Percentiles rank a stretch among this genome's conserved stretches.
These are phyloP conservation scores for Cynoglossus semilaevis DNA, from an alignment of 2,113 vertebrate species.

Conservation along the genomic window DNA sequence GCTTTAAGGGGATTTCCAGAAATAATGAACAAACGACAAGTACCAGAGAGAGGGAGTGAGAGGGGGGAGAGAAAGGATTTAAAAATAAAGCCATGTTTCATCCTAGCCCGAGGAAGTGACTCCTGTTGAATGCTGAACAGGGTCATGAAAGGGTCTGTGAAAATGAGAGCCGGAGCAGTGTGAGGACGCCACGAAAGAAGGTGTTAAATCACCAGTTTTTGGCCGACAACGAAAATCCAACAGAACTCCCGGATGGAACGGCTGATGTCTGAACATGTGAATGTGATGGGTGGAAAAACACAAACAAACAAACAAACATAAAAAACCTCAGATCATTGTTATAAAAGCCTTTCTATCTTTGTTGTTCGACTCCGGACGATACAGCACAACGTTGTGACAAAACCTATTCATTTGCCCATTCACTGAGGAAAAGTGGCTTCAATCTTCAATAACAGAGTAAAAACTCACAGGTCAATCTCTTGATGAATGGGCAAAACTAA, in stretches of 20 bases:
- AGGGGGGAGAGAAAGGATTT: conserved; percentile 1
- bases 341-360: conserved; percentile 19
- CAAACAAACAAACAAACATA: too few relatives aligned
- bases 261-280: conserved; percentile 15
- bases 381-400: background rate
- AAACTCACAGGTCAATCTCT: too few relatives aligned
- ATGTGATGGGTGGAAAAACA: background rate
- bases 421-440: background rate
- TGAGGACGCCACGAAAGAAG: conserved; percentile 7
- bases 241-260: conserved; percentile 11
- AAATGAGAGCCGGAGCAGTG: conserved; percentile 34
- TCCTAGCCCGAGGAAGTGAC: conserved; percentile 49
- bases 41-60: background rate
- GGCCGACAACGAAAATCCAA: conserved; percentile 22
- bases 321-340: conserved; percentile 19
- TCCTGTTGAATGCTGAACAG: conserved; percentile 53
- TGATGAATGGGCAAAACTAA: too few relatives aligned
- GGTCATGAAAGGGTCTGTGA: conserved; percentile 42
- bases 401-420: conserved; percentile 29
- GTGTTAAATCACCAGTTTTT: conserved; percentile 9
- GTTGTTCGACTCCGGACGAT: background rate
- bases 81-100: conserved; percentile 39
- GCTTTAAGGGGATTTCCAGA: background rate
- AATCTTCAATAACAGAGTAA: too few relatives aligned
- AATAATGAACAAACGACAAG: background rate